phyloP scores from a whole-genome alignment of 2,888 invertebrate species.

The Linnaemya vulpina region DNA sequence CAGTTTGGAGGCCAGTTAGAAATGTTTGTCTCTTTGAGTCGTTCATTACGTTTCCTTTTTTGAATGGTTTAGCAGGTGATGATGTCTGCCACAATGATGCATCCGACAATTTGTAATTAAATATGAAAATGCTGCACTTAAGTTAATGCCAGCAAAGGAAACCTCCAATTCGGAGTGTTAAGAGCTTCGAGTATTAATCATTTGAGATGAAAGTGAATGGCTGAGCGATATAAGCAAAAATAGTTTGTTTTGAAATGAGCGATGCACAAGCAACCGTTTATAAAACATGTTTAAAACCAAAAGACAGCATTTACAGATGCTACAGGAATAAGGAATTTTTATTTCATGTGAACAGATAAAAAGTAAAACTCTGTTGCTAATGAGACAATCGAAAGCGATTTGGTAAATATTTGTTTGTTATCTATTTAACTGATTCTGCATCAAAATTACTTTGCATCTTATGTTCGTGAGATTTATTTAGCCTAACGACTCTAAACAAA shows the following conservation, averaged over 20 bases:
- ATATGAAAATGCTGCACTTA: conserved; percentile 29
- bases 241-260: neutral
- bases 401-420: too few species aligned
- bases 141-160: conserved; percentile 9
- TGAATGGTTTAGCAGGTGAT: conserved; percentile 23
- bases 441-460: too few species aligned
- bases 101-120: conserved; percentile 39
- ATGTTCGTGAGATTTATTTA: too few species aligned
- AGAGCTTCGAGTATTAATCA: neutral
- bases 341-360: too few species aligned
- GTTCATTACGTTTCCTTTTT: conserved; percentile 1
- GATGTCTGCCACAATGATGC: conserved; percentile 38
- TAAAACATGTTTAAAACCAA: neutral
- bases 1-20: conserved; percentile 52
- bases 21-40: conserved; percentile 19
- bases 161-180: neutral
- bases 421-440: too few species aligned
- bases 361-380: too few species aligned
- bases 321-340: too few species aligned
- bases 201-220: neutral
- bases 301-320: neutral
- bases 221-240: neutral
- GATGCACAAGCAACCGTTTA: neutral
- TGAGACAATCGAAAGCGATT: too few species aligned
- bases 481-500: too few species aligned